phyloP scores from a whole-genome alignment of 2,888 invertebrate species.

The Pemphredon lugubris region DNA sequence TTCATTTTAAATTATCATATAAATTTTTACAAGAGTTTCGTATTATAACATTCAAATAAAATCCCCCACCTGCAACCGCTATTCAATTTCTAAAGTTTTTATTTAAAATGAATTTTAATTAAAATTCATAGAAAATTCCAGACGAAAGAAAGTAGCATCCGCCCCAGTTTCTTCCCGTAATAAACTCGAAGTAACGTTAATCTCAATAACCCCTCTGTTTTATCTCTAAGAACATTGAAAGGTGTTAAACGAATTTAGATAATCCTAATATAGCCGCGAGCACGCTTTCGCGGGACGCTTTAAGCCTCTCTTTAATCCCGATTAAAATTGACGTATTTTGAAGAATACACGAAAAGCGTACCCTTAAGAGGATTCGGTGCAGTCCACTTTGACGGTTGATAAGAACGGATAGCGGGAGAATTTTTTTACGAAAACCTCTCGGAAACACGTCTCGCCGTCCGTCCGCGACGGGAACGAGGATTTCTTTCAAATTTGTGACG shows the following conservation, averaged over 20 bases:
- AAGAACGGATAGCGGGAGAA: not conserved
- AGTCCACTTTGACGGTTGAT: not conserved
- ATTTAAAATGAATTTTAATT: not conserved
- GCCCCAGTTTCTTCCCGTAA: not conserved
- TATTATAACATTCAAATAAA: no score
- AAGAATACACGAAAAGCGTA: slow-evolving; percentile 1
- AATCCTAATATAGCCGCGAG: not conserved
- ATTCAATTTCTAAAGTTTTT: no score
- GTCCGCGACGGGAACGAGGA: not conserved
- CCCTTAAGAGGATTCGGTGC: slow-evolving; percentile 21
- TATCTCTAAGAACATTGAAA: not conserved
- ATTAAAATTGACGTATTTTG: slow-evolving; percentile 29
- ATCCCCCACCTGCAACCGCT: no score
- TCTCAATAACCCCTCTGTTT: not conserved
- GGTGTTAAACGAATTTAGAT: not conserved
- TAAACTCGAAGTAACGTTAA: not conserved
- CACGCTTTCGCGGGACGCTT: not conserved
- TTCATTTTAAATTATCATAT: no score
- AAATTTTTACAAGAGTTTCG: no score
- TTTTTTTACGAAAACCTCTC: not conserved
- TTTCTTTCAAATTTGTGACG: not conserved
- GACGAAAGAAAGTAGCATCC: not conserved
- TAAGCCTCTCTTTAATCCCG: slow-evolving; percentile 14
- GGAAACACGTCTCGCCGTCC: not conserved
- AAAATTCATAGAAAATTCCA: not conserved